Conservation (phyloP, 2,113 vertebrate species). For the Formicarius rufipectus region DNA sequence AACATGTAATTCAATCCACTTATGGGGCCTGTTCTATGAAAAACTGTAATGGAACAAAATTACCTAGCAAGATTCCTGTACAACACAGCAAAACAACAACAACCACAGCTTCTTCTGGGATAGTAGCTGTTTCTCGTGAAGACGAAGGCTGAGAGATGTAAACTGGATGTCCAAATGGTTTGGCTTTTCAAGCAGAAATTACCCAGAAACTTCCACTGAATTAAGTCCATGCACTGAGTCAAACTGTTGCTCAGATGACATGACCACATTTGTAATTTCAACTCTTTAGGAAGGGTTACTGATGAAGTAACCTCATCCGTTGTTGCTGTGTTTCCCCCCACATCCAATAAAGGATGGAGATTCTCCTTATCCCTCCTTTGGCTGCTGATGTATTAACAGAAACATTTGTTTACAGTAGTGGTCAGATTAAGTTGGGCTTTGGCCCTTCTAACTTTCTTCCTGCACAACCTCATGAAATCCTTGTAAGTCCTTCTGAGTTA, state of each 20-base stretch:
- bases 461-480: background rate
- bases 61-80: background rate
- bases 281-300: background rate
- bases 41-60: slow-evolving; percentile 20
- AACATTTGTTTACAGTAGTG: background rate
- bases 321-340: background rate
- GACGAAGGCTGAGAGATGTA: background rate
- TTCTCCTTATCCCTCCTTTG: background rate
- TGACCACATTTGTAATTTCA: background rate
- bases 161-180: background rate
- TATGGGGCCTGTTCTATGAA: background rate
- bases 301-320: background rate
- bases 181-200: background rate
- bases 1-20: slow-evolving; percentile 18
- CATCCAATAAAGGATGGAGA: background rate
- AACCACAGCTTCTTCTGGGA: background rate
- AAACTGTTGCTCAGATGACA: background rate
- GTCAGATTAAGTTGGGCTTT: background rate
- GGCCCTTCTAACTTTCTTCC: background rate
- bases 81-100: background rate
- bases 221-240: background rate
- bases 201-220: background rate
- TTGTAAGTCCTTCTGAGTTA: background rate
- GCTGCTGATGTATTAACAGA: background rate
- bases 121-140: background rate